These are phyloP conservation scores for Microcebus tavaratra DNA, from an alignment of 2,113 vertebrate genomes.

Conservation along the genomic window DNA sequence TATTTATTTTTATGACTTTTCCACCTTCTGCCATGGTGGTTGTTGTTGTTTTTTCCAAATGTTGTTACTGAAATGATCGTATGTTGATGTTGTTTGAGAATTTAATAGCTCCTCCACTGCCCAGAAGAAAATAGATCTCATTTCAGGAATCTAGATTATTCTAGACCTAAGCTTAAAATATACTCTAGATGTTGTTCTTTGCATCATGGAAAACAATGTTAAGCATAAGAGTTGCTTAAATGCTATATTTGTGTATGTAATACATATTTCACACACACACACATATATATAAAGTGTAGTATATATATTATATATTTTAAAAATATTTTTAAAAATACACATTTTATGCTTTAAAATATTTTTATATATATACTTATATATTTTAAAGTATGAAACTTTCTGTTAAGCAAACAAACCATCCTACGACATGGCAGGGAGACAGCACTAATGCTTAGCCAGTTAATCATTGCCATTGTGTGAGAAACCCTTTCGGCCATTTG, in stretches of 20 bases:
- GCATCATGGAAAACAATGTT: neutral
- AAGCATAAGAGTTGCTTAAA: neutral
- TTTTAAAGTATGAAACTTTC: neutral
- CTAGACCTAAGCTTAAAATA: neutral
- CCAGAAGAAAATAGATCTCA: conserved; percentile 3
- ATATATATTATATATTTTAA: neutral
- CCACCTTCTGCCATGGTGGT: neutral
- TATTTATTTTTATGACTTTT: neutral
- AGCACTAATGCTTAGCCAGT: neutral
- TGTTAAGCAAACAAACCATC: neutral
- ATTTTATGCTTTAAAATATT: neutral
- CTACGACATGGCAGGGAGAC: neutral
- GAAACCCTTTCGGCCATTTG: neutral
- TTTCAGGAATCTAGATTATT: neutral
- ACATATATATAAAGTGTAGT: neutral
- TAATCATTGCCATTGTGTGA: neutral
- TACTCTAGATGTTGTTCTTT: neutral
- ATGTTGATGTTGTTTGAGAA: neutral
- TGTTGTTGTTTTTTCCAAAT: neutral
- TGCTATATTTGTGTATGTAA: neutral
- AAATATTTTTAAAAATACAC: too few species aligned
- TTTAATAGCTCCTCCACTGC: neutral
- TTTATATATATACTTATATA: neutral
- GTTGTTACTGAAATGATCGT: neutral
- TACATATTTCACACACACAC: neutral